Evolutionary conservation across 2,888 invertebrate species (phyloP).

Genomic region (Rotaria sp.): DNA sequence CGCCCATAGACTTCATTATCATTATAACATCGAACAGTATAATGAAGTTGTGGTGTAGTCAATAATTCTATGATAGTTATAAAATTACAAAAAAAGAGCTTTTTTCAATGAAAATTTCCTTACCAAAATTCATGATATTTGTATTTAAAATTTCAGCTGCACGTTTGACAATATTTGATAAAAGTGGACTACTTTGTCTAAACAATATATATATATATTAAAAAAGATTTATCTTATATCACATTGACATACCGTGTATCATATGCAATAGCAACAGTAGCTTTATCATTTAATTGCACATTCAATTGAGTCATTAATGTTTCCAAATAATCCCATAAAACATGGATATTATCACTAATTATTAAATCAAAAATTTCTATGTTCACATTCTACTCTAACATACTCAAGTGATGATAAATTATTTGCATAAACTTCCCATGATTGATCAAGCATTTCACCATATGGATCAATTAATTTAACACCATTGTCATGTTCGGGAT

Average conservation of each 20-base stretch:
- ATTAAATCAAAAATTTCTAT: background rate
- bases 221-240: no score
- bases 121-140: background rate
- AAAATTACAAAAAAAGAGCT: background rate
- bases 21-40: constrained; percentile 77
- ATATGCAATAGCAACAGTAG: background rate
- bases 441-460: constrained; percentile 87
- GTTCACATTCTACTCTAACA: background rate
- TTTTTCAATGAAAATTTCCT: background rate
- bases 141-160: background rate
- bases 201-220: background rate
- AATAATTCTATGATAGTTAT: constrained; percentile 60
- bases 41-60: constrained; percentile 93
- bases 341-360: background rate
- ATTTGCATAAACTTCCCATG: constrained; percentile 85
- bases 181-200: constrained; percentile 12
- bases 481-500: constrained; percentile 88
- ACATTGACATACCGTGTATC: background rate
- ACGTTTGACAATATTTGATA: background rate
- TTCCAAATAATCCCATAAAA: background rate
- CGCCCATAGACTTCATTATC: constrained; percentile 69
- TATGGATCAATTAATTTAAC: constrained; percentile 88
- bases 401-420: constrained; percentile 57
- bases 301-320: background rate
- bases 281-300: background rate